Base-by-base conservation (phyloP, 2,888 invertebrate species). In the Keiferia lycopersicella region DNA sequence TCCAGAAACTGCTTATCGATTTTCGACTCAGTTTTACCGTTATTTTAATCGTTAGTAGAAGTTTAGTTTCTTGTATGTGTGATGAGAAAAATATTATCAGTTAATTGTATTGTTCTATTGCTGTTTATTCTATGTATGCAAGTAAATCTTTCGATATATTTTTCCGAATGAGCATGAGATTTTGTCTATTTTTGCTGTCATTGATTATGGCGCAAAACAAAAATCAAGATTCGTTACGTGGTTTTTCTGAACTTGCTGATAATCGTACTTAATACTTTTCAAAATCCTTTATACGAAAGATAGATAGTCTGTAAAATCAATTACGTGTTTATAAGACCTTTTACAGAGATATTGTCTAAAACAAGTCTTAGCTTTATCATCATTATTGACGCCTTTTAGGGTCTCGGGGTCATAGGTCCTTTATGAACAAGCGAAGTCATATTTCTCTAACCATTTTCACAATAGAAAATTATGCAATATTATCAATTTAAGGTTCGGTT, bases 1-100 rank as follows among this genome's bases (percentile, higher is more conserved):
- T 69, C 66, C 66, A 61, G 66, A 71, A 71, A 75, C 69, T 22
- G 73, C 70, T 71, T 70, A 72, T 70, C 67, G 66, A 67, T 61
- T 73, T 71, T 16, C 20, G 41, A 18, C 38, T 12, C 34, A 34
- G n/a, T 26, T 16, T 22, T 45, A 56, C 56, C 34, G 26, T 61
- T 41, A 18, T 57, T 63, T 41, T 26, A 39, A 10, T 38, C 39
- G 45, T n/a, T 16, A 16, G n/a, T 45, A 45, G 45, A 45, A 16
- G 6, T 45, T 45, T 16, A 4, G 45, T 45, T 45, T 45, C n/a
- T n/a, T 45, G 45, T 16, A 45, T 16, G 45, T 45, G 45, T 45
- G 45, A 45, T 45, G 45, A 45, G 45, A 45, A 45, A 45, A 45
- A n/a, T 45, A 16, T 45, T 45, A 45, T 45, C 45, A 45, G 45